phyloP scores from a whole-genome alignment of 2,888 invertebrate genomes.

The Lithophane semibrunnea region DNA sequence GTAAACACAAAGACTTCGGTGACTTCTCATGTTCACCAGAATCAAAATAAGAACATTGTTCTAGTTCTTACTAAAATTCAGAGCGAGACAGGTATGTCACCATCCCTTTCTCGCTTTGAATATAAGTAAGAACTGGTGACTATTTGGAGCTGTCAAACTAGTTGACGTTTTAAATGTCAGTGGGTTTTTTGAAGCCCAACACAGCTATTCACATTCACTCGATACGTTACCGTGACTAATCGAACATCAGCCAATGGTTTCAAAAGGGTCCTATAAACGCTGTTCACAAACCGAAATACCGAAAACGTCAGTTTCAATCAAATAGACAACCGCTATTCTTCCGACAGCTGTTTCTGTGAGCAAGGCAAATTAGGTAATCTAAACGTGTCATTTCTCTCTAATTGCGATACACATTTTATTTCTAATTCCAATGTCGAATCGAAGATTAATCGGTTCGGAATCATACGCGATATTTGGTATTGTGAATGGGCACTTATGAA shows the following conservation, averaged over 20 bases:
- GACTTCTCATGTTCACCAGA: neutral
- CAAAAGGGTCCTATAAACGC: neutral
- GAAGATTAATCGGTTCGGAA: too few relatives aligned
- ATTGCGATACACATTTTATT: too few relatives aligned
- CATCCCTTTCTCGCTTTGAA: too few relatives aligned
- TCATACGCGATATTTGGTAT: too few relatives aligned
- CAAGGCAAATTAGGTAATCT: neutral
- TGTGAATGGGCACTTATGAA: too few relatives aligned
- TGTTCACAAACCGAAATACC: neutral
- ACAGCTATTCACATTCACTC: neutral
- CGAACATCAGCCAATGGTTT: neutral
- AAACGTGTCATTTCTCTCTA: neutral
- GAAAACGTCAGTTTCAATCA: neutral
- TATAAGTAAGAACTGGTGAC: too few relatives aligned
- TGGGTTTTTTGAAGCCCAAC: neutral
- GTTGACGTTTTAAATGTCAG: conserved; percentile 11
- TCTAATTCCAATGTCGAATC: too few relatives aligned
- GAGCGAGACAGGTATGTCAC: too few relatives aligned
- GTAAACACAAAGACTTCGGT: conserved; percentile 8
- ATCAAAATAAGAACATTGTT: neutral
- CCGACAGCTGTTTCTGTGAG: neutral
- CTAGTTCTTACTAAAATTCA: neutral
- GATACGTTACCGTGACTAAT: neutral
- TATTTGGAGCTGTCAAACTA: neutral
- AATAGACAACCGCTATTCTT: neutral